Percentiles rank a stretch among this genome's conserved stretches.
These are phyloP conservation scores for Steinernema carpocapsae DNA, from an alignment of 2,888 invertebrate genomes.

Conservation along the genomic window DNA sequence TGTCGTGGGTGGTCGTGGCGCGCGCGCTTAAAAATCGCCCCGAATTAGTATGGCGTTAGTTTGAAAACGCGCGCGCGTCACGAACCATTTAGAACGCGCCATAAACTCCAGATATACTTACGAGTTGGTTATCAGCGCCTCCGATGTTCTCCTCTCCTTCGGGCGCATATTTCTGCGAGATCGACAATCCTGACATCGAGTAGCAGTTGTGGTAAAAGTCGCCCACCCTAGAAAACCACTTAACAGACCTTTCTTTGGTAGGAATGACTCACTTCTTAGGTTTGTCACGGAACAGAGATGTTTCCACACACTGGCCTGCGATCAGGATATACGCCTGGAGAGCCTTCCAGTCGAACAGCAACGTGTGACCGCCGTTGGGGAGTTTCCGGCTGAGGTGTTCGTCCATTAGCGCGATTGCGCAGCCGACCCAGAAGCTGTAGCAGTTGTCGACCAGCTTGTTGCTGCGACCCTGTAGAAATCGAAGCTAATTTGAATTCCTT, in stretches of 20 bases:
- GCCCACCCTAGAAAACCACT: conserved; percentile 74
- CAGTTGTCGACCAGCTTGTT: conserved; percentile 98
- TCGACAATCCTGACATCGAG: conserved; percentile 87
- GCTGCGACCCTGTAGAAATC: conserved; percentile 80
- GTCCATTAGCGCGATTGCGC: too few relatives aligned
- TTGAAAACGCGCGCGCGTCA: too few relatives aligned
- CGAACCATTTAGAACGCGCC: too few relatives aligned
- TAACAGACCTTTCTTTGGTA: neutral
- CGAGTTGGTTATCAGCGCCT: conserved; percentile 49
- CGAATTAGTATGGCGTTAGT: too few relatives aligned
- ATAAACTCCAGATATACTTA: conserved; percentile 42
- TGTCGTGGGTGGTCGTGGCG: too few relatives aligned
- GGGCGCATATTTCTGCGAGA: conserved; percentile 79
- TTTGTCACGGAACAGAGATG: conserved; percentile 93
- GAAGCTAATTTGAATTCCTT: conserved; percentile 10
- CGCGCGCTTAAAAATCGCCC: too few relatives aligned
- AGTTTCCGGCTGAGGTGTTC: too few relatives aligned
- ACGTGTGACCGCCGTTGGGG: conserved; percentile 80
- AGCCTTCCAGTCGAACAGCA: conserved; percentile 69
- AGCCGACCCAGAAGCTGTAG: conserved; percentile 99
- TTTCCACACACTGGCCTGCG: conserved; percentile 81
- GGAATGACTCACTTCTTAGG: conserved; percentile 80
- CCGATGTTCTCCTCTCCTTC: conserved; percentile 51
- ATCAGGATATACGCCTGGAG: conserved; percentile 92
- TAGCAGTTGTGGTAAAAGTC: conserved; percentile 98